Evolutionary conservation across 2,113 vertebrate genomes (phyloP), one percentile per base, ranked within the genome.

Genomic region (Pica pica): DNA sequence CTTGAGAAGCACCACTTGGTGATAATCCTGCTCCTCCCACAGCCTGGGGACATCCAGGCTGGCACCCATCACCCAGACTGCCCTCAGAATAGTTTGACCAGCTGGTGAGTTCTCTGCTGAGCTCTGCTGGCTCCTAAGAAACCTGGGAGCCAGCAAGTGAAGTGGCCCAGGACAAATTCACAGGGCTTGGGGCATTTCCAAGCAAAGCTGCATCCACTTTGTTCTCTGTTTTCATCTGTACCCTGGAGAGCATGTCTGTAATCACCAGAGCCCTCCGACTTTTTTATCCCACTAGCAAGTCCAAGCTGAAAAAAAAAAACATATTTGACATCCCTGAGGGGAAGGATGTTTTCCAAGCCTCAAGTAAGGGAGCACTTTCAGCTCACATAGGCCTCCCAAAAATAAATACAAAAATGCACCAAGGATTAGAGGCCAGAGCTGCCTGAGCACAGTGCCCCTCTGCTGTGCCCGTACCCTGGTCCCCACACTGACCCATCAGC

Each of bases 391-490:
- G 44, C 52, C 39, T 95, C 86, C 89, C 89, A 86, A 81, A 95
- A 96, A 94, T 92, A 97, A 83, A 83, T 50, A 57, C 79, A 96
- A 86, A 86, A 93, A 83, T 56, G 30, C 46, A 85, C 37, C 33
- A n/a, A 67, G 84, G 24, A 56, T 64, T 55, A 59, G 60, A 84
- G 56, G 60, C 44, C 69, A 64, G 60, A 78, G 42, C 69, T 84
- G 91, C 42, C 41, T 2, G 1, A 19, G 69, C 60, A 57, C 44
- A 77, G n/a, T 41, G 20, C n/a, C 69, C 27, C 31, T 47, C 35
- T 50, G 44, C 44, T 55, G 19, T 8, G 24, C 16, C 6, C 1
- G 9, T 61, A 56, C 11, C 37, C 63, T 2, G 2, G 16, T 63
- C 61, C 47, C 47, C 26, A 28, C 47, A 16, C 9, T 1, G 1